phyloP scores from a whole-genome alignment of 2,888 invertebrate genomes.

The Tanytarsus gracilentus region DNA sequence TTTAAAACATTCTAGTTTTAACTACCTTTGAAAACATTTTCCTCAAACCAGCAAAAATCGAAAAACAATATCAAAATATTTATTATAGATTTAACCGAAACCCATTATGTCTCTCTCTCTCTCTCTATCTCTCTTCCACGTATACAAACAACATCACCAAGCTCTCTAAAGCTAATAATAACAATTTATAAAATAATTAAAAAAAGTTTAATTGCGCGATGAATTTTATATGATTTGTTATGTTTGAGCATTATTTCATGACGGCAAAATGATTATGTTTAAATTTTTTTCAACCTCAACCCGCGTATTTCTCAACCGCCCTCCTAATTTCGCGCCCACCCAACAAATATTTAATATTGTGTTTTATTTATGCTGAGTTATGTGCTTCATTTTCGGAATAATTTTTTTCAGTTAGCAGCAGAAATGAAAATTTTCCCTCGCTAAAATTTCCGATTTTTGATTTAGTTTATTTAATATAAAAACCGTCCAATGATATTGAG shows the following conservation, averaged over 20 bases:
- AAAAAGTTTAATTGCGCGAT: conserved; percentile 14
- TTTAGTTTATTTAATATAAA: conserved; percentile 20
- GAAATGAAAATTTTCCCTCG: background rate
- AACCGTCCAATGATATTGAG: conserved; percentile 24
- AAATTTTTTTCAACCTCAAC: background rate
- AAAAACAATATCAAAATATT: too few species aligned
- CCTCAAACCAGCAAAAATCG: too few species aligned
- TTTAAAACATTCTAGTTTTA: too few species aligned
- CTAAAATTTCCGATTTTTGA: background rate
- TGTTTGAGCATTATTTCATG: background rate
- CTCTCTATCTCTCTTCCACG: too few species aligned
- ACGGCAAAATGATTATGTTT: background rate
- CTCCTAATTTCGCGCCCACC: too few species aligned
- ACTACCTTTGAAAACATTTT: too few species aligned
- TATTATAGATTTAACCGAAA: too few species aligned
- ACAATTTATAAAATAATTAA: background rate
- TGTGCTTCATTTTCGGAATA: too few species aligned
- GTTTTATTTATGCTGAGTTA: too few species aligned
- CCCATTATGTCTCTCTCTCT: too few species aligned
- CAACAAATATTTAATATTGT: too few species aligned
- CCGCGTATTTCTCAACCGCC: too few species aligned
- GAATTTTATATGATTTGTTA: conserved; percentile 18
- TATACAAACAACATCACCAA: background rate
- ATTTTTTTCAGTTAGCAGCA: background rate
- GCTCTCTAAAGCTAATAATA: background rate